phyloP scores from a whole-genome alignment of 2,113 vertebrate genomes.

The Tenrec ecaudatus region DNA sequence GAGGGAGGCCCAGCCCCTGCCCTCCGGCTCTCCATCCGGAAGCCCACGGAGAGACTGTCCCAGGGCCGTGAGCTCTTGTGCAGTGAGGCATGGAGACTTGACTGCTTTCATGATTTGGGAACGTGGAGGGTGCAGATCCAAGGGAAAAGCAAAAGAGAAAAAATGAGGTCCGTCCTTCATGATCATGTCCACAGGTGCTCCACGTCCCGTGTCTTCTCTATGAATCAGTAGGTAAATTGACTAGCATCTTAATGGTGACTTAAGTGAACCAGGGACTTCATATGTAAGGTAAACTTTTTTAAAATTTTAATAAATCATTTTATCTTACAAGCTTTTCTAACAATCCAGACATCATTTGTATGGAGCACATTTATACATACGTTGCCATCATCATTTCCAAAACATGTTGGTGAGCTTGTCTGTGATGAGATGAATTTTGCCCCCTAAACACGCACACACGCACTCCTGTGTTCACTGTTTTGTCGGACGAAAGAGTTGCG shows the following conservation, averaged over 20 bases:
- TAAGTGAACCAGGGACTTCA: not conserved
- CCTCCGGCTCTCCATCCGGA: accelerated
- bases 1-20: not conserved
- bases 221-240: too few relatives aligned
- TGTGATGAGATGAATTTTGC: not conserved
- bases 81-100: not conserved
- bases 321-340: too few relatives aligned
- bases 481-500: not conserved
- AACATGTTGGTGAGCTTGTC: too few relatives aligned
- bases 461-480: not conserved
- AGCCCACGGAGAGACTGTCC: not conserved
- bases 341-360: too few relatives aligned
- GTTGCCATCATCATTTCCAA: too few relatives aligned
- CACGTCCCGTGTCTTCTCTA: too few relatives aligned
- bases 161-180: accelerated
- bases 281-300: not conserved
- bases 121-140: not conserved
- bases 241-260: accelerated
- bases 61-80: not conserved
- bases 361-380: too few relatives aligned
- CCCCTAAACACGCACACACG: not conserved
- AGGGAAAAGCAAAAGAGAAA: not conserved
- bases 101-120: not conserved
- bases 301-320: too few relatives aligned
- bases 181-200: not conserved